Evolutionary conservation across 30 jellyfish, hydroid and myxozoan species (phyloP), one percentile per base, ranked within the genome.

Genomic region (Nemopilema nomurai): DNA sequence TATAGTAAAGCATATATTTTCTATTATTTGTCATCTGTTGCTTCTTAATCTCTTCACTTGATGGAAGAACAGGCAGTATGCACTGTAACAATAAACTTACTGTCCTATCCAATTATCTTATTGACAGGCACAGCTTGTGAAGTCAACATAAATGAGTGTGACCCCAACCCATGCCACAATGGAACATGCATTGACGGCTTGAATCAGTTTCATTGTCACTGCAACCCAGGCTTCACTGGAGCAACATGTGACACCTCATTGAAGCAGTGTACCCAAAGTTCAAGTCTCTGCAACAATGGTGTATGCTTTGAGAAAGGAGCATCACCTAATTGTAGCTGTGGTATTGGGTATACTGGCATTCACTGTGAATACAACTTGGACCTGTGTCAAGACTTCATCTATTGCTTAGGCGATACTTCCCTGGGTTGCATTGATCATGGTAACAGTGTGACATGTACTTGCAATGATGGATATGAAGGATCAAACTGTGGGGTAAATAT

Each of bases 391-490:
- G 76, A 68, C 80, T 31, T 92, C 26, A 24, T 89, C 67, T 89
- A 69, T 23, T 93, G 98, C 87, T 26, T 93, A 6, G 80, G 62
- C 19, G 87, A 79, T 19, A 79, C 80, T 80, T 90, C 96, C 13
- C 71, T 57, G n/a, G 87, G 94, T 3, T 93, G 98, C 83, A 84
- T 74, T 71, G 98, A 93, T 51, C 91, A 84, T 78, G 98, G 98
- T 18, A 74, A 74, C 71, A 72, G 86, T 79, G 97, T 84, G 19
- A 67, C 95, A 49, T 93, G 98, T 73, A 49, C 69, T 0, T 93
- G 98, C 62, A 49, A 21, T 28, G 82, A 84, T 74, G 98, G 98
- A 41, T 93, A 69, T 80, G 22, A 81, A 49, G 98, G 98, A 8
- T 53, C 74, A 86, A 93, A 93, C 49, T 93, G 98, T 74, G 98